phyloP scores from a whole-genome alignment of 2,113 vertebrate species.

The Vimba vimba region DNA sequence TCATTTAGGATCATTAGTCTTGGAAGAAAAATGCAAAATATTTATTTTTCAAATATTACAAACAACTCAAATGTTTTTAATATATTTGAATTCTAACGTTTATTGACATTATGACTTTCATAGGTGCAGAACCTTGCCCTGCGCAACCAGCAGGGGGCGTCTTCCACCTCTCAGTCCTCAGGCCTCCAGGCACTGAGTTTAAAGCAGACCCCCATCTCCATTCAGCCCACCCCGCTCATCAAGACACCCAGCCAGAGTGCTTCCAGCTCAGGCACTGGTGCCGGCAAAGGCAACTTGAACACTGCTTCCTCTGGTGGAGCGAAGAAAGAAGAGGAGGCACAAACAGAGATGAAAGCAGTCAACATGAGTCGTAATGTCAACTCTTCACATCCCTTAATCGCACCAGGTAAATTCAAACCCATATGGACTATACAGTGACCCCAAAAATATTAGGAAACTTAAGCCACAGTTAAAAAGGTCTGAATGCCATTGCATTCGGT shows the following conservation, averaged over 20 bases:
- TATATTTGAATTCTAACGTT: neutral
- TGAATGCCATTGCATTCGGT: neutral
- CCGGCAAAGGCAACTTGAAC: slow-evolving; percentile 57
- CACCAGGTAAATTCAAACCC: slow-evolving; percentile 80
- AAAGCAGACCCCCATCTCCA: slow-evolving; percentile 80
- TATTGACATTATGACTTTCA: neutral
- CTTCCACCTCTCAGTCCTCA: slow-evolving; percentile 61
- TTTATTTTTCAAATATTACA: neutral
- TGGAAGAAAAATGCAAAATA: too few species aligned
- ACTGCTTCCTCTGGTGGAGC: slow-evolving; percentile 69
- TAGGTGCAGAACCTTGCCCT: slow-evolving; percentile 88
- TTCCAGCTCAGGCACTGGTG: slow-evolving; percentile 35
- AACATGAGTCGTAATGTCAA: slow-evolving; percentile 78
- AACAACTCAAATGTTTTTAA: neutral
- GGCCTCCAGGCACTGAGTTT: slow-evolving; percentile 83
- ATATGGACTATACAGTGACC: neutral
- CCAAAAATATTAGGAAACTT: too few species aligned
- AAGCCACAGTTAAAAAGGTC: neutral
- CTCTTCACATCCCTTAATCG: slow-evolving; percentile 79
- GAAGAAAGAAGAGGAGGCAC: slow-evolving; percentile 80
- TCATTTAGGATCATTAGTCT: neutral
- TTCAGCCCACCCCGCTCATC: slow-evolving; percentile 74
- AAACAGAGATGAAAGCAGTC: slow-evolving; percentile 78
- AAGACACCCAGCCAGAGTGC: slow-evolving; percentile 75
- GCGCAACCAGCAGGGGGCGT: slow-evolving; percentile 81